Evolutionary conservation across 2,888 invertebrate genomes (phyloP), one percentile per base, ranked within the genome.

Genomic region (Oscheius sp.): DNA sequence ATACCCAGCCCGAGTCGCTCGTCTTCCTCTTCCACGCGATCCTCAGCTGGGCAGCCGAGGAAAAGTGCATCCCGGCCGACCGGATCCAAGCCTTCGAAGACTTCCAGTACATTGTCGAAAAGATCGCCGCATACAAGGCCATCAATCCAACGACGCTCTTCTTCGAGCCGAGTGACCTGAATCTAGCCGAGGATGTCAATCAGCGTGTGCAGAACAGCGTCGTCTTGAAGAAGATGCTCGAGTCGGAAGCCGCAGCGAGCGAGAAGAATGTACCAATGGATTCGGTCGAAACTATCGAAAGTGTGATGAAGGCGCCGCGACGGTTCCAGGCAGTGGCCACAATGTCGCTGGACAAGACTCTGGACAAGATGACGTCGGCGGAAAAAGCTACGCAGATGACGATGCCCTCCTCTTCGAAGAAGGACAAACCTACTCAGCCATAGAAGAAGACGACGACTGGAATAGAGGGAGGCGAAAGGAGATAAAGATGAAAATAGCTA

Each of bases 141-240:
- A 63, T n/a, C 11, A 63, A 63, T 48, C 63, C 63, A 29, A 48
- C 47, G 13, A 48, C n/a, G 10, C 48, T 48, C 29, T 21, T 63
- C 9, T 21, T 48, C 48, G 48, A 47, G 2, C 7, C 50, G 10
- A 21, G 21, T 10, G 47, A 63, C 48, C 48, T 63, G 63, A 63
- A 63, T 47, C 29, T 63, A 2, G 63, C 47, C 4, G 21, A n/a
- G 50, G 47, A 7, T 7, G 63, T 48, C 48, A 21, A n/a, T 0
- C 47, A 48, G 33, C n/a, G 63, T 5, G 48, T 63, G 2, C 2
- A 63, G 29, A 10, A 3, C 9, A 63, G 48, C 21, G 21, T 5
- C 7, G 11, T 53, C 29, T 53, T 53, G 53, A 29, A 53, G 53
- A 29, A 29, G 29, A 4, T 53, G 4, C 13, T 53, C 7, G 29